Conservation (phyloP, 1,140 invertebrate species). For the Chironomus striatipennis region DNA sequence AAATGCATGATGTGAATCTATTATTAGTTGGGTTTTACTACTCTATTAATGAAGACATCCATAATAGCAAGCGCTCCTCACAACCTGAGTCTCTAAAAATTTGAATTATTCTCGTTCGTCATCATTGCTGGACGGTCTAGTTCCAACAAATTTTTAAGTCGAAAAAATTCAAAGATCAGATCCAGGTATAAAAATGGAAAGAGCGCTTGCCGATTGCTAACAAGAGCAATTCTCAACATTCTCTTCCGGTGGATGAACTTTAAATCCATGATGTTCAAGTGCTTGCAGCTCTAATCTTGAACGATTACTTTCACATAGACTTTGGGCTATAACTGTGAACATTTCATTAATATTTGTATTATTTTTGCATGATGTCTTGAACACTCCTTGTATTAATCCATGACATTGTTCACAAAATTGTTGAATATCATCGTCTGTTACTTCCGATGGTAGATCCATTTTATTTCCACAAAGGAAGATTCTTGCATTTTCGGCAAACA, state of each 20-base stretch:
- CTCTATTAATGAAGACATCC: too few species aligned
- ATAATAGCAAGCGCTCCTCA: background rate
- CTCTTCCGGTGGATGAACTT: slow-evolving; percentile 58
- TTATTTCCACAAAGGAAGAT: slow-evolving; percentile 91
- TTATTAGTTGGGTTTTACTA: too few species aligned
- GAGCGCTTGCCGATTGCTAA: slow-evolving; percentile 19
- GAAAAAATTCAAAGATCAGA: background rate
- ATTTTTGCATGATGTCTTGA: slow-evolving; percentile 85
- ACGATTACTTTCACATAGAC: slow-evolving; percentile 65
- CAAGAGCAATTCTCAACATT: slow-evolving; percentile 38
- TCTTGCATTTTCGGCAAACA: slow-evolving; percentile 86
- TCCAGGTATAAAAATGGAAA: background rate
- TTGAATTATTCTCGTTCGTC: background rate
- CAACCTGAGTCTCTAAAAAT: background rate
- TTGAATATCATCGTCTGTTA: slow-evolving; percentile 83
- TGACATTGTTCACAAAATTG: slow-evolving; percentile 89
- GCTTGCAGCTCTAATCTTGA: slow-evolving; percentile 74
- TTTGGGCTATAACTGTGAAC: slow-evolving; percentile 78
- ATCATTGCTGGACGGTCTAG: too few species aligned
- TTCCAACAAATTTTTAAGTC: too few species aligned
- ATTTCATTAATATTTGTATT: slow-evolving; percentile 81
- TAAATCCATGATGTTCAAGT: slow-evolving; percentile 67
- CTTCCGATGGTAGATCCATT: slow-evolving; percentile 63
- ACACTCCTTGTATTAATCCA: slow-evolving; percentile 77
- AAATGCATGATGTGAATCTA: too few species aligned